Evolutionary conservation across 2,113 vertebrate species (phyloP).

Genomic region (Mustela nigripes): DNA sequence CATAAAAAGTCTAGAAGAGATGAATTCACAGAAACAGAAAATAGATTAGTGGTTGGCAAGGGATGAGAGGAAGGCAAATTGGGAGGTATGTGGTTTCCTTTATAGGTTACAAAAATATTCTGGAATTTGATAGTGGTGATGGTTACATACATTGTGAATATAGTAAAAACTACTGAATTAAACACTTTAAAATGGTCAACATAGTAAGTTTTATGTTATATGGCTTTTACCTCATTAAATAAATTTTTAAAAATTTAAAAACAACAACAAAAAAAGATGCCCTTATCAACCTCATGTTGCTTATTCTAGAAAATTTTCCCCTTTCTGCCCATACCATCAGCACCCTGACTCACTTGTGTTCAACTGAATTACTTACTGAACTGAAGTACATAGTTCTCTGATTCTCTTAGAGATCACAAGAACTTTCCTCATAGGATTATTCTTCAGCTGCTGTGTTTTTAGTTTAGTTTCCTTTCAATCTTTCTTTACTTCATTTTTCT

Average conservation of each 20-base stretch:
- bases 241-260: background rate
- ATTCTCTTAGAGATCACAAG: background rate
- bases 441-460: background rate
- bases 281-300: background rate
- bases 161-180: background rate
- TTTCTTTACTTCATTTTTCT: background rate
- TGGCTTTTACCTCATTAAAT: background rate
- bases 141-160: background rate
- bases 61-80: background rate
- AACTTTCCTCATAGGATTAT: background rate
- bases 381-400: background rate
- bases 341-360: background rate
- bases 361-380: background rate
- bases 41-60: background rate
- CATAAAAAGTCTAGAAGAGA: background rate
- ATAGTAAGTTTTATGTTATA: background rate
- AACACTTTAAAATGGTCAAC: background rate
- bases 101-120: background rate
- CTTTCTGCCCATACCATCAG: background rate
- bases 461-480: background rate
- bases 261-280: background rate
- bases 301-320: background rate
- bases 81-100: background rate
- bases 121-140: background rate
- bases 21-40: background rate